A percentile compares a stretch with the other conserved stretches of the same genome.
Evolutionary conservation across 2,797 vertebrate genomes (phyloP).

Genomic region (Gephyroberyx darwinii): DNA sequence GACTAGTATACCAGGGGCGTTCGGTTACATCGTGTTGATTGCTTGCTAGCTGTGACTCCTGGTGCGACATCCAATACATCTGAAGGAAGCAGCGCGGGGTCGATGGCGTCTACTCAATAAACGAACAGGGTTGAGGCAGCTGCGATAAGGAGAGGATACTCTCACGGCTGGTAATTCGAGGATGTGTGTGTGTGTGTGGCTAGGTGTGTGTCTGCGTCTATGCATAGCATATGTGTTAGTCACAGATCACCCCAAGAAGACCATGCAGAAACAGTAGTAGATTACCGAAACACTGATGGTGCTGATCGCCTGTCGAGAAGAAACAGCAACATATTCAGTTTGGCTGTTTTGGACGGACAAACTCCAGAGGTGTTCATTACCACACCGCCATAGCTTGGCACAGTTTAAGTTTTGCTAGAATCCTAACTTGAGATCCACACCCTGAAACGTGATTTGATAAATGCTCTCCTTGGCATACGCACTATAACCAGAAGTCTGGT

Average conservation of each 20-base stretch:
- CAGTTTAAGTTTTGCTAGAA: constrained; percentile 3
- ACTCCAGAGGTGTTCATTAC: not conserved
- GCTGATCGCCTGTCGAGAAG: constrained; percentile 78
- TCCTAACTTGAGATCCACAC: constrained; percentile 6
- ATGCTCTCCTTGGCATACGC: not conserved
- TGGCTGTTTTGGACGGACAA: not conserved
- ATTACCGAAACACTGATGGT: constrained; percentile 83
- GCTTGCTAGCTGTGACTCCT: constrained; percentile 46
- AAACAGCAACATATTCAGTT: constrained; percentile 59
- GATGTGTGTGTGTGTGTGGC: constrained; percentile 20
- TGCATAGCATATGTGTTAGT: constrained; percentile 59
- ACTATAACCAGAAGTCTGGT: constrained; percentile 19
- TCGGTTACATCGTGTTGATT: constrained; percentile 16
- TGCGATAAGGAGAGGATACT: constrained; percentile 17
- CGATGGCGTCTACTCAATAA: constrained; percentile 23
- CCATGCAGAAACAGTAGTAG: constrained; percentile 67
- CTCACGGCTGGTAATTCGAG: constrained; percentile 9
- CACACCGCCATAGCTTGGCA: constrained; percentile 6
- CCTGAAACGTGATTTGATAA: constrained; percentile 4
- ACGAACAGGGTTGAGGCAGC: constrained; percentile 33
- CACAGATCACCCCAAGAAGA: constrained; percentile 60
- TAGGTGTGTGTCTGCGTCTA: constrained; percentile 4
- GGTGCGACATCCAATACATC: constrained; percentile 49
- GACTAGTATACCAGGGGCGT: constrained; percentile 11
- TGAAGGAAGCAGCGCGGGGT: constrained; percentile 24